These are phyloP conservation scores for Calephelis virginiensis DNA, from an alignment of 1,140 invertebrate species.

Conservation along the genomic window DNA sequence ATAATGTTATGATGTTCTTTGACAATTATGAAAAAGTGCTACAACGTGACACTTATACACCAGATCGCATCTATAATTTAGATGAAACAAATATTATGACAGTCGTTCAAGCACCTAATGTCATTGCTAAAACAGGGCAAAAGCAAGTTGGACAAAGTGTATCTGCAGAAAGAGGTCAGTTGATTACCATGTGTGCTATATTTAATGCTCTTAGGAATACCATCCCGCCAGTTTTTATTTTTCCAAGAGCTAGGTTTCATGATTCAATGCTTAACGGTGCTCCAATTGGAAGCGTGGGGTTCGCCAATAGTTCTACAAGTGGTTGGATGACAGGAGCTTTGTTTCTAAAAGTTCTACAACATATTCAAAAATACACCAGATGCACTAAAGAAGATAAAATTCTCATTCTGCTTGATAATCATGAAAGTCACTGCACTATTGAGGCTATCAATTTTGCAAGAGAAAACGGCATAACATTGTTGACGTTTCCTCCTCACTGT, in stretches of 20 bases:
- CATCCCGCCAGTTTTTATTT: constrained; percentile 49
- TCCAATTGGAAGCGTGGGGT: constrained; percentile 34
- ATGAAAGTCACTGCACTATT: constrained; percentile 51
- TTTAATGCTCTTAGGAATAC: constrained; percentile 41
- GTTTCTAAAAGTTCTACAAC: constrained; percentile 53
- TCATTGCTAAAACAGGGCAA: constrained; percentile 51
- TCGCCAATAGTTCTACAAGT: constrained; percentile 39
- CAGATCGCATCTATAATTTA: constrained; percentile 54
- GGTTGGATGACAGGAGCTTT: constrained; percentile 55
- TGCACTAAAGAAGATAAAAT: constrained; percentile 32
- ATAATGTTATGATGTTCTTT: constrained; percentile 50
- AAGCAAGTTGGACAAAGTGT: constrained; percentile 58
- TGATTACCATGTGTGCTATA: constrained; percentile 49
- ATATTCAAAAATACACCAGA: constrained; percentile 33
- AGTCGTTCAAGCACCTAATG: constrained; percentile 60
- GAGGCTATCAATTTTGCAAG: constrained; percentile 36
- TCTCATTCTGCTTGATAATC: constrained; percentile 55
- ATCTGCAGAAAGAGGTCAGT: constrained; percentile 55
- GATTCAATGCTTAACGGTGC: constrained; percentile 42
- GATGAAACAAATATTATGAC: constrained; percentile 71
- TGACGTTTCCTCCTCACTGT: constrained; percentile 55
- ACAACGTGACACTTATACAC: constrained; percentile 45
- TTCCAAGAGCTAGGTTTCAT: constrained; percentile 46
- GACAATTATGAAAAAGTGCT: constrained; percentile 49
- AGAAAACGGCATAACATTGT: constrained; percentile 47